Conservation (phyloP, 2,888 invertebrate species). For the Heterodera filipjevi region DNA sequence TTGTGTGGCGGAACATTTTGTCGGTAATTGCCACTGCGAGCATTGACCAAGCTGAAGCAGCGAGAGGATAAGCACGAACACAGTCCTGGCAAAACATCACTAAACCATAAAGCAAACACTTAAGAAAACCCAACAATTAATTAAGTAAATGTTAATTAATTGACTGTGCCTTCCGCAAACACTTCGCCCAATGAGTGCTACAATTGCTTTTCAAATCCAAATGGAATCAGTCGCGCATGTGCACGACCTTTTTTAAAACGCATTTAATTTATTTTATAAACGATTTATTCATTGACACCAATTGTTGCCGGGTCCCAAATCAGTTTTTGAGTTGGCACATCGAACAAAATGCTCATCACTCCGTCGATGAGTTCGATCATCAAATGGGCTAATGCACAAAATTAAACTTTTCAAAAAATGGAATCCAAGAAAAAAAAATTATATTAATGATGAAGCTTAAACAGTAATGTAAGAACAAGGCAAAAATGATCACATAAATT, state of each 20-base stretch:
- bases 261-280: too few species aligned
- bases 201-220: conserved; percentile 54
- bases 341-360: conserved; percentile 41
- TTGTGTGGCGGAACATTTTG: conserved; percentile 42
- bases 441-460: too few species aligned
- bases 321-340: conserved; percentile 43
- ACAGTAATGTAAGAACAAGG: too few species aligned
- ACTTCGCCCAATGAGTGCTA: conserved; percentile 56
- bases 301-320: conserved; percentile 54
- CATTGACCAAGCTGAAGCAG: conserved; percentile 56
- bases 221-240: conserved; percentile 48
- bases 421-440: too few species aligned
- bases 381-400: conserved; percentile 51
- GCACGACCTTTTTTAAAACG: conserved; percentile 43
- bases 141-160: too few species aligned
- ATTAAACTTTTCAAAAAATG: too few species aligned
- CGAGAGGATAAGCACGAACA: conserved; percentile 59
- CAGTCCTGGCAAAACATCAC: conserved; percentile 60
- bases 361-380: conserved; percentile 51
- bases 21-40: conserved; percentile 54
- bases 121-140: too few species aligned
- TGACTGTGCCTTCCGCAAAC: conserved; percentile 48
- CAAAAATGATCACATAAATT: too few species aligned
- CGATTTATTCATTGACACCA: too few species aligned
- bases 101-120: background rate